phyloP scores from a whole-genome alignment of 2,113 vertebrate species.

The Catharus minimus region DNA sequence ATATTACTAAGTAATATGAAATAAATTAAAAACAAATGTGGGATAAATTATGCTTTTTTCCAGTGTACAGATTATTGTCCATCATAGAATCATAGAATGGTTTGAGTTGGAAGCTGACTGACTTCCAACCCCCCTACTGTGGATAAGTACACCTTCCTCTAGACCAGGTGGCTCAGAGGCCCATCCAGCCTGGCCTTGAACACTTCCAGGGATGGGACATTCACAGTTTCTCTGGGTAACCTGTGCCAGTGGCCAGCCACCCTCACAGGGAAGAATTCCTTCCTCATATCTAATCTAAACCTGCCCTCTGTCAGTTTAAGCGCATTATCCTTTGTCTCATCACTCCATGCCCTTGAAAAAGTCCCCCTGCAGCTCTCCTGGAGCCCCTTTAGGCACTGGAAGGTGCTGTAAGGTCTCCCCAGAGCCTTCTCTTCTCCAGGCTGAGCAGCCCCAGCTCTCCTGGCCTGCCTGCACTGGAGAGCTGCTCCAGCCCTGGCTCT shows the following conservation, averaged over 20 bases:
- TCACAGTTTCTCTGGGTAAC: neutral
- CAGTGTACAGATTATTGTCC: neutral
- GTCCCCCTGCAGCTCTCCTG: neutral
- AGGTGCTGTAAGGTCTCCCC: neutral
- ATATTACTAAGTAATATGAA: conserved; percentile 37
- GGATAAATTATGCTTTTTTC: neutral
- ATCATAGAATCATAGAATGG: neutral
- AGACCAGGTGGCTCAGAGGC: neutral
- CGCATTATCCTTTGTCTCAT: neutral
- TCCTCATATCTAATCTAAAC: neutral
- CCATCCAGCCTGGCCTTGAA: neutral
- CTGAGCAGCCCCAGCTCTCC: neutral
- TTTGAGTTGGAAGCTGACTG: neutral
- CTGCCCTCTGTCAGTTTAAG: neutral
- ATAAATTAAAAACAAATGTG: conserved; percentile 42
- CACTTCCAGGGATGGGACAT: neutral
- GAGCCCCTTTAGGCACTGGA: neutral
- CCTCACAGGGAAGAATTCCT: neutral
- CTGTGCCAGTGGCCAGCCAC: neutral
- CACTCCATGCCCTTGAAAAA: neutral
- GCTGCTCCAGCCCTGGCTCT: neutral
- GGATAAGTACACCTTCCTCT: neutral
- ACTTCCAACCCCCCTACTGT: neutral
- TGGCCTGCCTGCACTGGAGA: neutral
- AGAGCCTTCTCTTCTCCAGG: neutral